These are phyloP conservation scores for Psylliodes chrysocephalus DNA, from an alignment of 2,888 invertebrate genomes.

Conservation along the genomic window DNA sequence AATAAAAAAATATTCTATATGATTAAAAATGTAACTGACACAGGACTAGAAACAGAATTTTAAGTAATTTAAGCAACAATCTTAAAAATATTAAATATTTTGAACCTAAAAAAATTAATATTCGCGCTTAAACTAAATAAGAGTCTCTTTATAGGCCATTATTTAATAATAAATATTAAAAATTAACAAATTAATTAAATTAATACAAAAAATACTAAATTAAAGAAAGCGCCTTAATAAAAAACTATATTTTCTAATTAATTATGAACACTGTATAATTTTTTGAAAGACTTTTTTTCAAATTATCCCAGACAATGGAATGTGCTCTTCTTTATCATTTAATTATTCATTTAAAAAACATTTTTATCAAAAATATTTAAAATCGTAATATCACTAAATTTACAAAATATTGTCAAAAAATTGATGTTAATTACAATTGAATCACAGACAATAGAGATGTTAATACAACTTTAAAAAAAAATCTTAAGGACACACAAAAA, in stretches of 20 bases:
- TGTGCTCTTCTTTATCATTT: constrained; percentile 36
- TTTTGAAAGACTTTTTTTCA: constrained; percentile 48
- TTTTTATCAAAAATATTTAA: constrained; percentile 47
- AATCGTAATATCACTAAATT: constrained; percentile 45
- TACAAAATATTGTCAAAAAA: constrained; percentile 43
- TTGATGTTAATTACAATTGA: constrained; percentile 50
- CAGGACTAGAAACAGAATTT: too few relatives aligned
- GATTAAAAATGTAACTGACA: too few relatives aligned
- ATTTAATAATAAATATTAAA: too few relatives aligned
- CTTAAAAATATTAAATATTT: too few relatives aligned
- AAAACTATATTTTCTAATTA: constrained; percentile 11
- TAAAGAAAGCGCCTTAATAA: constrained; percentile 12
- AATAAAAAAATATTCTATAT: neutral
- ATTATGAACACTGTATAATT: constrained; percentile 42
- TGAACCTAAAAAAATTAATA: too few relatives aligned
- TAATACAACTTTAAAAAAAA: constrained; percentile 40
- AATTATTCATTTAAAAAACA: constrained; percentile 26
- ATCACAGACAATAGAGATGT: constrained; percentile 55
- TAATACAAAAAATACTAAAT: neutral
- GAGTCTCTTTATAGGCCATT: too few relatives aligned
- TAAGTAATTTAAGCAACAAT: too few relatives aligned
- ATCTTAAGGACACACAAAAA: constrained; percentile 29
- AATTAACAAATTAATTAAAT: too few relatives aligned
- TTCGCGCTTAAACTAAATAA: too few relatives aligned
- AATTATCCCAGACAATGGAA: constrained; percentile 43